Percentiles rank a stretch among this genome's conserved stretches.
Evolutionary conservation across 2,888 invertebrate genomes (phyloP).

Genomic region (Lissocephala sabroskyi): DNA sequence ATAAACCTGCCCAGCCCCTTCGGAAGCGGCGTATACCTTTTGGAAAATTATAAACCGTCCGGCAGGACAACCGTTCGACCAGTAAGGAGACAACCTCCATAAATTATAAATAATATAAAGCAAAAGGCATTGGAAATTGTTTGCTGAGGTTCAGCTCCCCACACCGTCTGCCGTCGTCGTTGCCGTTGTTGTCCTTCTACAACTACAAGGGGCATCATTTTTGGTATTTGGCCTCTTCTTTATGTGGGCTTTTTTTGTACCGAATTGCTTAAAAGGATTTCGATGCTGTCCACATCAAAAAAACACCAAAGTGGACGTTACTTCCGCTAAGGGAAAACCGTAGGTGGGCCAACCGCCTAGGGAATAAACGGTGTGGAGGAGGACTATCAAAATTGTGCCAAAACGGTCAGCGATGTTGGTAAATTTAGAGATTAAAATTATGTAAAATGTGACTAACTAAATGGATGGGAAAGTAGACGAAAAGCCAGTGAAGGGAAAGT

Average conservation of each 20-base stretch:
- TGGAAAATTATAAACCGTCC: conserved; percentile 37
- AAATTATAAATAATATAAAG: conserved; percentile 50
- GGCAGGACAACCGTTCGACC: not conserved
- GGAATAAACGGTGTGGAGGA: too few species aligned
- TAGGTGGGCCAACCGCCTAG: too few species aligned
- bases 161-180: too few species aligned
- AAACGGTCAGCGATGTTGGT: not conserved
- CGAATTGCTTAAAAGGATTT: conserved; percentile 43
- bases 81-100: conserved; percentile 44
- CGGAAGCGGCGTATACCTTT: conserved; percentile 30
- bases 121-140: conserved; percentile 34
- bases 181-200: too few species aligned
- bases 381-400: not conserved
- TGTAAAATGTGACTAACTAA: too few species aligned
- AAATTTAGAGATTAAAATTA: conserved; percentile 1
- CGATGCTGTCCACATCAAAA: conserved; percentile 28
- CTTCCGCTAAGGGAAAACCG: conserved; percentile 7
- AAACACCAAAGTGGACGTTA: too few species aligned
- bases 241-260: conserved; percentile 3
- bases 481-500: not conserved
- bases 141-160: conserved; percentile 8
- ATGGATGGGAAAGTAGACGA: not conserved
- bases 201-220: conserved; percentile 18
- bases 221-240: not conserved
- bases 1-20: conserved; percentile 28